Percentiles rank a stretch among this genome's conserved stretches.
Evolutionary conservation across 2,797 vertebrate species (phyloP).

Genomic region (Loriculus beryllinus): DNA sequence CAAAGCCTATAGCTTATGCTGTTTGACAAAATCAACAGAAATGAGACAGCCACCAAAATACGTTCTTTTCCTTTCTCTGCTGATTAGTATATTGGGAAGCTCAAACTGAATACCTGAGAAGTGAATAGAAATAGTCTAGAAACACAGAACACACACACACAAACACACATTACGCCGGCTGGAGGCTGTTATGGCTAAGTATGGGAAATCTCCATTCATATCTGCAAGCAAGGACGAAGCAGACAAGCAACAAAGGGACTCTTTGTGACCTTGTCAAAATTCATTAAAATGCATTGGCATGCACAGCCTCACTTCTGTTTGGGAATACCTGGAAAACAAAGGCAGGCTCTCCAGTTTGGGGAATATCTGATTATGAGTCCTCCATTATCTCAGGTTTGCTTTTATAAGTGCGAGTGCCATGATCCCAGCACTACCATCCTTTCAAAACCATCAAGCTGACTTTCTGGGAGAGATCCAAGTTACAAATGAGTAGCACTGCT

Average conservation of each 20-base stretch:
- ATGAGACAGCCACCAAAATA: neutral
- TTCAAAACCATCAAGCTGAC: neutral
- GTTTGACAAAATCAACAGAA: neutral
- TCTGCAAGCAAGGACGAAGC: neutral
- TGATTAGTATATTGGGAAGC: neutral
- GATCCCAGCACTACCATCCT: neutral
- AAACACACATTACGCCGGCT: neutral
- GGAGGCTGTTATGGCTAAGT: neutral
- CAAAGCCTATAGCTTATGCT: neutral
- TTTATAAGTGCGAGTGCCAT: neutral
- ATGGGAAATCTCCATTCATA: slow-evolving; percentile 27
- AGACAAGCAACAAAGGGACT: slow-evolving; percentile 48
- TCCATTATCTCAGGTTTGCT: slow-evolving; percentile 33
- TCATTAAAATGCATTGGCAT: slow-evolving; percentile 52
- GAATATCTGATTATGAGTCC: slow-evolving; percentile 12
- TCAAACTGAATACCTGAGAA: neutral
- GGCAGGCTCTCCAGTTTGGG: neutral
- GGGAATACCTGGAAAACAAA: slow-evolving; percentile 64
- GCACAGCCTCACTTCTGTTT: slow-evolving; percentile 46
- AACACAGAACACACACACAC: neutral
- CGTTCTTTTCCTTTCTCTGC: neutral
- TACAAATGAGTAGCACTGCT: neutral
- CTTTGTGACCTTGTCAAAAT: slow-evolving; percentile 53
- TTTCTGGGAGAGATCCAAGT: slow-evolving; percentile 9
- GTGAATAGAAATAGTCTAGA: neutral